These are phyloP conservation scores for Ostrea edulis DNA, from an alignment of 1,140 invertebrate species.

Conservation along the genomic window DNA sequence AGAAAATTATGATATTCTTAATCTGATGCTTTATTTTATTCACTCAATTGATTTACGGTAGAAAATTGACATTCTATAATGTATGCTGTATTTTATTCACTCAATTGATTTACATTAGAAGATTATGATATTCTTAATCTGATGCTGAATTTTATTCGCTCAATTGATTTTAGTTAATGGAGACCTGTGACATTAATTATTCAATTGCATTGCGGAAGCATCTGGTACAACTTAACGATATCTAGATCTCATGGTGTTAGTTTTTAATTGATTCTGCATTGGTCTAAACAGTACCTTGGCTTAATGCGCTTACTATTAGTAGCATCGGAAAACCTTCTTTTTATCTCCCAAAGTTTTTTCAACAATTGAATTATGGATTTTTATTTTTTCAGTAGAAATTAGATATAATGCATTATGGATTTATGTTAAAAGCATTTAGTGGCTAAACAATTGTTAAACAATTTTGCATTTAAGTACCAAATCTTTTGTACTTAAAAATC, in stretches of 20 bases:
- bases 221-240: not conserved
- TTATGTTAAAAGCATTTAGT: not conserved
- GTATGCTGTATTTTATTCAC: not conserved
- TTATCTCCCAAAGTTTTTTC: not conserved
- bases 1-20: too few species aligned
- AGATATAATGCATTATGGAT: not conserved
- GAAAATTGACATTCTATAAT: not conserved
- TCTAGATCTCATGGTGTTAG: not conserved
- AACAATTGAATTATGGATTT: not conserved
- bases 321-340: not conserved
- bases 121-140: not conserved
- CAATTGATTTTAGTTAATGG: not conserved
- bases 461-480: not conserved
- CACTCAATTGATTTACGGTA: not conserved
- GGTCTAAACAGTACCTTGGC: not conserved
- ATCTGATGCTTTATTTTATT: too few species aligned
- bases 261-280: constrained; percentile 4
- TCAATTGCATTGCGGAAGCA: not conserved
- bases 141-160: not conserved
- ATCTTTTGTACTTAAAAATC: not conserved
- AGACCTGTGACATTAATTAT: constrained; percentile 4
- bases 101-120: not conserved
- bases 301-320: not conserved
- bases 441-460: not conserved
- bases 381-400: not conserved